Percentiles rank a stretch among this genome's conserved stretches.
Evolutionary conservation across 1,140 invertebrate genomes (phyloP).

Genomic region (Glomeris maerens): DNA sequence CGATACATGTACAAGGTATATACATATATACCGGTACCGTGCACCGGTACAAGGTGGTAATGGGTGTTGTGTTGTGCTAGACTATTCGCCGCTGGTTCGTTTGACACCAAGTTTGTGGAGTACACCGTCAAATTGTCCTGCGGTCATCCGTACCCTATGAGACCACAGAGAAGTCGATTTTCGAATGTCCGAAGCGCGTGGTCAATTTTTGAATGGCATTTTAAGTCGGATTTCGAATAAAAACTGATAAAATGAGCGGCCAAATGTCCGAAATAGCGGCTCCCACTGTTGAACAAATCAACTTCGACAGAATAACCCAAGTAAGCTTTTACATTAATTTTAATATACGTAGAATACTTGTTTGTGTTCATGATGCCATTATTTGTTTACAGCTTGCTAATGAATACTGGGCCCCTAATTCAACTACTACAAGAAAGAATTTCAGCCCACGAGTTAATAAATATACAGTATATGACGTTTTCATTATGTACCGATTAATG

Average conservation of each 20-base stretch:
- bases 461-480: conserved; percentile 2
- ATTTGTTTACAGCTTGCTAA: conserved; percentile 25
- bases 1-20: no score
- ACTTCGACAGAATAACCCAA: conserved; percentile 61
- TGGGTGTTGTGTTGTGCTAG: no score
- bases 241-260: conserved; percentile 2
- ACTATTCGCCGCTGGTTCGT: no score
- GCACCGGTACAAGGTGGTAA: no score
- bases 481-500: neutral
- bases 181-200: no score
- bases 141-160: no score
- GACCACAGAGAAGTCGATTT: no score
- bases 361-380: conserved; percentile 9
- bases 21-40: no score
- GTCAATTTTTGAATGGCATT: no score
- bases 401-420: conserved; percentile 28
- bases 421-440: conserved; percentile 19
- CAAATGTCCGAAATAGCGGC: conserved; percentile 3
- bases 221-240: no score
- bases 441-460: conserved; percentile 26
- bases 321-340: conserved; percentile 31
- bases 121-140: no score
- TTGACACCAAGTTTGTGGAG: no score
- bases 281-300: conserved; percentile 64
- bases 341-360: neutral